These are phyloP conservation scores for Dendrocincla tyrannina DNA, from an alignment of 2,797 vertebrate genomes.

Conservation along the genomic window DNA sequence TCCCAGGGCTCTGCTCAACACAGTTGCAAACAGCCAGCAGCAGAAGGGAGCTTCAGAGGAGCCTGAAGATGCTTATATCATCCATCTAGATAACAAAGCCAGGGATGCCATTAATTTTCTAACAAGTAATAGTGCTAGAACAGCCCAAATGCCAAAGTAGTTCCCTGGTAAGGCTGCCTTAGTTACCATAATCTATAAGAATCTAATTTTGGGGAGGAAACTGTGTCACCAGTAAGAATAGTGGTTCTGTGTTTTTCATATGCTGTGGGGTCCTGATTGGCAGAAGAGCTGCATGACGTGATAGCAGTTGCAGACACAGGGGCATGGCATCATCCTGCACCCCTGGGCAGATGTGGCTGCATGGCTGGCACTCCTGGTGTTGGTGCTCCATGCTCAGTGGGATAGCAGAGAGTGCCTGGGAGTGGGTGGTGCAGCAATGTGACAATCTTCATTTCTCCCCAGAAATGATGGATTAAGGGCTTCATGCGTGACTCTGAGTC, in stretches of 20 bases:
- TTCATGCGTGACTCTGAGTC: background rate
- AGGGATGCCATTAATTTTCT: background rate
- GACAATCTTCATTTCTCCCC: background rate
- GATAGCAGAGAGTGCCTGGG: background rate
- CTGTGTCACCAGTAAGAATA: background rate
- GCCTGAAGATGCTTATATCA: background rate
- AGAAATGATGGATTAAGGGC: background rate
- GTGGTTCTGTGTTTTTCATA: rapidly evolving
- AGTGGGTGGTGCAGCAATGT: rapidly evolving
- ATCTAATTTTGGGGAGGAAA: background rate
- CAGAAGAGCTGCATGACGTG: background rate
- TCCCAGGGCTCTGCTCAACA: background rate
- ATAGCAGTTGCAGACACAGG: background rate
- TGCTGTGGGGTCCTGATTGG: background rate
- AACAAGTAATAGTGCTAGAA: background rate
- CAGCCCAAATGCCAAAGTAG: background rate
- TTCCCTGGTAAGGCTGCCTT: background rate
- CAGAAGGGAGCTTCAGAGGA: background rate
- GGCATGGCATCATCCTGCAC: rapidly evolving
- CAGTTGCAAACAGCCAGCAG: background rate
- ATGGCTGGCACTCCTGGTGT: rapidly evolving
- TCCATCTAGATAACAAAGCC: conserved; percentile 1
- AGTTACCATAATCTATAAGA: background rate
- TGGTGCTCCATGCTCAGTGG: rapidly evolving
- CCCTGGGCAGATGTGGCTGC: background rate